These are phyloP conservation scores for Peromyscus californicus DNA, from an alignment of 2,113 vertebrate genomes.

Conservation along the genomic window DNA sequence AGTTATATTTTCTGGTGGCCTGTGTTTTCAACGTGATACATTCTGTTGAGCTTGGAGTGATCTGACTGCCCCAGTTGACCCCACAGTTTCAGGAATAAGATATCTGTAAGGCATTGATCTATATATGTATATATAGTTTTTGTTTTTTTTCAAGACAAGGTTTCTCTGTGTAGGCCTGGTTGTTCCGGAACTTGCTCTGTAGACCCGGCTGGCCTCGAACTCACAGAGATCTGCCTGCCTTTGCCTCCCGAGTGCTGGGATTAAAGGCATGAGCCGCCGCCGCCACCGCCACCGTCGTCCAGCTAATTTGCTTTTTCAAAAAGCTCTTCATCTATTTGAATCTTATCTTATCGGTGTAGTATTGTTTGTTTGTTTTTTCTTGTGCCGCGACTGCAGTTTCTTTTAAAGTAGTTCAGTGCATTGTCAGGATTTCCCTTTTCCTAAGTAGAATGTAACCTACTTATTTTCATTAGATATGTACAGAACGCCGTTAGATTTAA, in stretches of 20 bases:
- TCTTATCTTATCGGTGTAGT: slow-evolving; percentile 13
- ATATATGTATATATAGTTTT: no score
- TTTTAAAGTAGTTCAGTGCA: slow-evolving; percentile 20
- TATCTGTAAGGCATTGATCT: background rate
- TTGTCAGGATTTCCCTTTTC: slow-evolving; percentile 54
- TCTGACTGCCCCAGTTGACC: slow-evolving; percentile 4
- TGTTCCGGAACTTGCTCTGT: background rate
- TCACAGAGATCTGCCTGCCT: background rate
- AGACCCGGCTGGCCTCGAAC: background rate
- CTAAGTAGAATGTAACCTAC: slow-evolving; percentile 37
- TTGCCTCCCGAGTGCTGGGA: background rate
- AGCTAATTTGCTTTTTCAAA: background rate
- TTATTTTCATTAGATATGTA: background rate
- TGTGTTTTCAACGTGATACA: slow-evolving; percentile 13
- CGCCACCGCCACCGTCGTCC: no score
- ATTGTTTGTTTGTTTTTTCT: background rate
- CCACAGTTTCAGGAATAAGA: slow-evolving; percentile 23
- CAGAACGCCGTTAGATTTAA: background rate
- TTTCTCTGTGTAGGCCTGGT: background rate
- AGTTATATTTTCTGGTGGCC: background rate
- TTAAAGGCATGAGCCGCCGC: background rate
- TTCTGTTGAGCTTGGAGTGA: background rate
- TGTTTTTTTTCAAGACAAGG: background rate
- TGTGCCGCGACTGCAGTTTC: background rate
- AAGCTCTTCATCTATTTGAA: slow-evolving; percentile 24